Conservation (phyloP, 2,888 invertebrate species). For the Scaptomyza polygonia region DNA sequence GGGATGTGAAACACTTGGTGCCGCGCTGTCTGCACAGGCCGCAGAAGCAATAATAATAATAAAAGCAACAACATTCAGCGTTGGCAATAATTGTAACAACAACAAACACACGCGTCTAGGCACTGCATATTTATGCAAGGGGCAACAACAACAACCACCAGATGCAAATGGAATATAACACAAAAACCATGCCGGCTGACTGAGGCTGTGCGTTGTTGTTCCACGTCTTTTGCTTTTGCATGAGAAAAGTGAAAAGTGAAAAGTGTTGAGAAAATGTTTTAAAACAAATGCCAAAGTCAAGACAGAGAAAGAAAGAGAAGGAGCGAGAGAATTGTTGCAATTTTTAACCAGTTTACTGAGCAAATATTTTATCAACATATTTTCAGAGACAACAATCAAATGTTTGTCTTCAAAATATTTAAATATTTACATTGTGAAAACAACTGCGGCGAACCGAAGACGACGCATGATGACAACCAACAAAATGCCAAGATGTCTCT, state of each 20-base stretch:
- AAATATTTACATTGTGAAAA: slow-evolving; percentile 83
- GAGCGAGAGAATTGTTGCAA: slow-evolving; percentile 63
- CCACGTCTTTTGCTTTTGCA: slow-evolving; percentile 49
- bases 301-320: slow-evolving; percentile 14
- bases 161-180: slow-evolving; percentile 60
- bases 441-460: slow-evolving; percentile 61
- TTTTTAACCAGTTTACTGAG: slow-evolving; percentile 80
- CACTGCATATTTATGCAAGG: slow-evolving; percentile 66
- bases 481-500: no score
- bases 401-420: slow-evolving; percentile 84
- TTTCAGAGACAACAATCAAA: slow-evolving; percentile 82
- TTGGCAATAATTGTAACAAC: slow-evolving; percentile 64
- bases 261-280: slow-evolving; percentile 67
- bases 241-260: slow-evolving; percentile 63
- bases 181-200: slow-evolving; percentile 16
- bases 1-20: slow-evolving; percentile 77
- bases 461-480: slow-evolving; percentile 31
- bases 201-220: slow-evolving; percentile 64
- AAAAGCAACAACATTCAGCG: slow-evolving; percentile 34
- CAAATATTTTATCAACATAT: slow-evolving; percentile 82
- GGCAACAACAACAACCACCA: slow-evolving; percentile 42
- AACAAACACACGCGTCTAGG: slow-evolving; percentile 48
- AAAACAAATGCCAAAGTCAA: slow-evolving; percentile 75
- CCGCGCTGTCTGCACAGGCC: slow-evolving; percentile 72
- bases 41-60: slow-evolving; percentile 53